Evolutionary conservation across 2,113 vertebrate genomes (phyloP).

Genomic region (Phasianus colchicus): DNA sequence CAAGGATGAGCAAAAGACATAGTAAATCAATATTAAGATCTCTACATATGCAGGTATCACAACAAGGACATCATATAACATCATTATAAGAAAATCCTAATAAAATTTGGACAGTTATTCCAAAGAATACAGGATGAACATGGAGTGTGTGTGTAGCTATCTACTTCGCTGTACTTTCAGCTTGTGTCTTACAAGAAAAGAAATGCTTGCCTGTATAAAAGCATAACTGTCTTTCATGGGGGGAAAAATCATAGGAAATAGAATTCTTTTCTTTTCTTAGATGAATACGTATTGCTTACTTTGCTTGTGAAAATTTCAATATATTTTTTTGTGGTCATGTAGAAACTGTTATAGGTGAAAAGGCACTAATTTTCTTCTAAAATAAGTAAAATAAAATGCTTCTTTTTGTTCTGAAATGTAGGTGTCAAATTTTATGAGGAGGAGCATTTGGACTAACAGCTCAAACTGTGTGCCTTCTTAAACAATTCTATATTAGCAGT

Average conservation of each 20-base stretch:
- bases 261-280: background rate
- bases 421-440: background rate
- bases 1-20: slow-evolving; percentile 74
- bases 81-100: slow-evolving; percentile 82
- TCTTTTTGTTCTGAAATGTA: background rate
- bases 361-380: background rate
- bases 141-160: slow-evolving; percentile 34
- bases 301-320: background rate
- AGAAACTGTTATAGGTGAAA: slow-evolving; percentile 34
- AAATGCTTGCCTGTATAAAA: background rate
- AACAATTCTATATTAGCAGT: slow-evolving; percentile 38
- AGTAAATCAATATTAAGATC: slow-evolving; percentile 86
- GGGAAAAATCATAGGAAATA: background rate
- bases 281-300: background rate
- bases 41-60: slow-evolving; percentile 71
- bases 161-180: slow-evolving; percentile 62
- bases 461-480: slow-evolving; percentile 18
- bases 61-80: slow-evolving; percentile 81
- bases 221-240: background rate
- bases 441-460: background rate
- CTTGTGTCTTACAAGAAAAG: background rate
- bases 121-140: slow-evolving; percentile 57
- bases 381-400: background rate
- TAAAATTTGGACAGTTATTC: slow-evolving; percentile 79
- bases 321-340: background rate